Conservation (phyloP, 2,888 invertebrate genomes). For the Eupsilia transversa region DNA sequence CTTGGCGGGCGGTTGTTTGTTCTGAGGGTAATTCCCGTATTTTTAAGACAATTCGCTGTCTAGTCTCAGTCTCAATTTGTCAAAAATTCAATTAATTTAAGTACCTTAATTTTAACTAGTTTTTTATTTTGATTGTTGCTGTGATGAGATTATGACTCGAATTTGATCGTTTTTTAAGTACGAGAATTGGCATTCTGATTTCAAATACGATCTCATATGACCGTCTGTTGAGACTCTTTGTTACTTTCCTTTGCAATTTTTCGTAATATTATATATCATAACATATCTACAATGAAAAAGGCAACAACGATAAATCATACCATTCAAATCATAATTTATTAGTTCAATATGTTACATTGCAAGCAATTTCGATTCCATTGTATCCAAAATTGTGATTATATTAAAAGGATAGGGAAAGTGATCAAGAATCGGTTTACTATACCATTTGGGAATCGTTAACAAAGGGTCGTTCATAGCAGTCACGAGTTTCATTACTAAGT, state of each 20-base stretch:
- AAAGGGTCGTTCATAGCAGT: constrained; percentile 34
- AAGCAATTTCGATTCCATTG: constrained; percentile 1
- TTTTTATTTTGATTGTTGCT: neutral
- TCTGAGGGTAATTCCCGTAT: neutral
- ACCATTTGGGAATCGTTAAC: constrained; percentile 43
- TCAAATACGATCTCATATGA: neutral
- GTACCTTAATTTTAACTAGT: neutral
- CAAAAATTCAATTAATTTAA: neutral
- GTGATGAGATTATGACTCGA: neutral
- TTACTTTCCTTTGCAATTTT: neutral
- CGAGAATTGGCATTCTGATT: neutral
- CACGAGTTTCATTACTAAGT: constrained; percentile 43
- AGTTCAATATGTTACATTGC: neutral
- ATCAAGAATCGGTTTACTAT: constrained; percentile 22
- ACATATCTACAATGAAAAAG: neutral
- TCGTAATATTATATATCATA: neutral
- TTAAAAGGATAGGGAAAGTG: constrained; percentile 23
- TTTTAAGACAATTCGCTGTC: neutral
- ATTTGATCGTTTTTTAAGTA: neutral
- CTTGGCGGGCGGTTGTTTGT: neutral
- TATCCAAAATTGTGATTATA: constrained; percentile 24
- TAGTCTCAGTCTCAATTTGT: neutral
- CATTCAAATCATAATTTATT: constrained; percentile 19
- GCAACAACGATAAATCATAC: constrained; percentile 14
- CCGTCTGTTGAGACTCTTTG: neutral